Evolutionary conservation across 2,888 invertebrate genomes (phyloP), one percentile per base, ranked within the genome.

Genomic region (Andrena bicolor): DNA sequence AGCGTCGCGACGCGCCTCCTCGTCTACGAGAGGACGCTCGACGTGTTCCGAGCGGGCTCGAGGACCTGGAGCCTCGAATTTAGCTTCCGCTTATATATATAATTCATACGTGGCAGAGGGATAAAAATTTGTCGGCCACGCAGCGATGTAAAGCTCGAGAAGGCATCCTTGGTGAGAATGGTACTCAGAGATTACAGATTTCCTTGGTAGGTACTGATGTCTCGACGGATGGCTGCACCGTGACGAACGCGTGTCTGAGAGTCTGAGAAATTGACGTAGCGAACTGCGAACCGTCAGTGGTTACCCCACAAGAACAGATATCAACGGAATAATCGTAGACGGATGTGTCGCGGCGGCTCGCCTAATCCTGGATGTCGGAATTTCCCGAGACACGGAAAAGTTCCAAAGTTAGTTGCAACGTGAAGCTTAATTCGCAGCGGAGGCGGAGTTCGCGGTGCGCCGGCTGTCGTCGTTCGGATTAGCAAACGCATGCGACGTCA

Each of bases 391-490:
- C 65, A 64, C 23, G 35, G 75, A 51, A 26, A 63, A 74, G 58
- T 79, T 79, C 8, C 63, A 30, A 79, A 82, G 75, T 82, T 68
- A 61, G 65, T 76, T 71, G 1, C 53, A 8, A 13, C 28, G 20
- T 1, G 49, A 65, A 70, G 71, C 35, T 56, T 64, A 70, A 64
- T 63, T 60, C 32, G 64, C 20, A 3, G 49, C 20, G 60, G 60
- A n/a, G 32, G 41, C 41, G 63, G 48, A 53, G 56, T 60, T 48
- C 58, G 71, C 53, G 60, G 26, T 53, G 30, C 28, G 56, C 53
- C 26, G 51, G 28, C 41, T 66, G 68, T 78, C 68, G 56, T 49
- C 78, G 61, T 16, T 35, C 30, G 82, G 79, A 88, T 89, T 83
- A 86, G 84, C 83, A 83, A 65, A 51, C 61, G 20, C 71, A 20